A percentile compares a stretch with the other conserved stretches of the same genome.
Evolutionary conservation across 2,113 vertebrate species (phyloP).

Genomic region (Ardeotis arabs): DNA sequence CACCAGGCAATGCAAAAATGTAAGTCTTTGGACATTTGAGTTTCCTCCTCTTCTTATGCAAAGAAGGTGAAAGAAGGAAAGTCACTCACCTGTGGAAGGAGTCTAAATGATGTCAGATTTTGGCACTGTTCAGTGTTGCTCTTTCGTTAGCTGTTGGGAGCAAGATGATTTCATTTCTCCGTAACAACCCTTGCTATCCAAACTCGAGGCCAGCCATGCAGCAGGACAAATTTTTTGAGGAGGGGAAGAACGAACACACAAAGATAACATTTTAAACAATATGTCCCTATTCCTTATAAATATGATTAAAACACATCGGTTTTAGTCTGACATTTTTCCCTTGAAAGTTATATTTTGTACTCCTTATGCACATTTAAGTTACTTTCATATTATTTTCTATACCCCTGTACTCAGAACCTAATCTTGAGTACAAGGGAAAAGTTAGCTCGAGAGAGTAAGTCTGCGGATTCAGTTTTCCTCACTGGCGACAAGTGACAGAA

Average conservation of each 20-base stretch:
- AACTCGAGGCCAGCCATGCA: neutral
- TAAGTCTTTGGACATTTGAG: neutral
- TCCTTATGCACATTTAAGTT: neutral
- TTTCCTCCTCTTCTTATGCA: neutral
- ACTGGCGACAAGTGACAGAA: fast-evolving
- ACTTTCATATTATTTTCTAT: neutral
- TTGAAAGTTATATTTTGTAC: neutral
- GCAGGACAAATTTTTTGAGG: neutral
- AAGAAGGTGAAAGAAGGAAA: neutral
- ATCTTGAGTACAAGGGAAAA: neutral
- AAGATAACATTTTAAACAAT: neutral
- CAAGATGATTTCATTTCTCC: neutral
- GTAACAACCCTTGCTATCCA: neutral
- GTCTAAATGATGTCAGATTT: neutral
- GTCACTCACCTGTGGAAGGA: neutral
- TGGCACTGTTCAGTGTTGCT: neutral
- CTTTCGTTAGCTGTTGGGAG: neutral
- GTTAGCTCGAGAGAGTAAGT: neutral
- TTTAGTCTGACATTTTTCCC: neutral
- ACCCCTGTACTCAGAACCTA: neutral
- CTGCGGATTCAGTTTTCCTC: neutral
- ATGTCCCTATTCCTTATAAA: neutral
- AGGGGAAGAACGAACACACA: neutral
- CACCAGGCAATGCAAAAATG: neutral
- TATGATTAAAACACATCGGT: neutral